phyloP scores from a whole-genome alignment of 1,140 invertebrate genomes.

The Papilio aristodemus region DNA sequence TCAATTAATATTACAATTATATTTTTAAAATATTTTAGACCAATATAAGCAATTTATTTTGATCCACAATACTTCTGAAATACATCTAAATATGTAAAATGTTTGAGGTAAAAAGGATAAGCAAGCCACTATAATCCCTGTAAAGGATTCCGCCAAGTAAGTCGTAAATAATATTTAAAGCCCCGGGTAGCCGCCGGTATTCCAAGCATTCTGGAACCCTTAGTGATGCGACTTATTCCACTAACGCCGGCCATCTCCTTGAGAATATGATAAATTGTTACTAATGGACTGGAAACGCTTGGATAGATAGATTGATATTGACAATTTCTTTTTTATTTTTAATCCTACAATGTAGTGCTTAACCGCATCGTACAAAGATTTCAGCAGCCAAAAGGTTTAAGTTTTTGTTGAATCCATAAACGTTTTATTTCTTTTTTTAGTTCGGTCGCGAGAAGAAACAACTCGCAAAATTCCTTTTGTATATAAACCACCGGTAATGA shows the following conservation, averaged over 20 bases:
- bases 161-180: conserved; percentile 46
- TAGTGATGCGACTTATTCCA: conserved; percentile 46
- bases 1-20: too few species aligned
- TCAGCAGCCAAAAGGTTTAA: too few species aligned
- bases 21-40: too few species aligned
- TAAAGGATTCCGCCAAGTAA: conserved; percentile 32
- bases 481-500: too few species aligned
- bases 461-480: too few species aligned
- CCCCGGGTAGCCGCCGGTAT: conserved; percentile 39
- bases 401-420: too few species aligned
- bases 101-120: conserved; percentile 6
- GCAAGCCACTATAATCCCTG: conserved; percentile 17
- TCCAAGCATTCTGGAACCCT: conserved; percentile 42
- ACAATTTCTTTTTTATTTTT: background rate
- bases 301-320: background rate
- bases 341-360: background rate
- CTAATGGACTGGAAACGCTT: conserved; percentile 17
- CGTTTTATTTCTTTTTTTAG: too few species aligned
- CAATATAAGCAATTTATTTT: background rate
- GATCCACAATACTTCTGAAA: background rate
- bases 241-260: conserved; percentile 41
- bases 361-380: background rate
- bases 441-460: too few species aligned
- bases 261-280: conserved; percentile 27
- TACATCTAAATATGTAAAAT: conserved; percentile 6